A percentile compares a stretch with the other conserved stretches of the same genome.
These are phyloP conservation scores for Cololabis saira DNA, from an alignment of 2,113 vertebrate genomes.

Conservation along the genomic window DNA sequence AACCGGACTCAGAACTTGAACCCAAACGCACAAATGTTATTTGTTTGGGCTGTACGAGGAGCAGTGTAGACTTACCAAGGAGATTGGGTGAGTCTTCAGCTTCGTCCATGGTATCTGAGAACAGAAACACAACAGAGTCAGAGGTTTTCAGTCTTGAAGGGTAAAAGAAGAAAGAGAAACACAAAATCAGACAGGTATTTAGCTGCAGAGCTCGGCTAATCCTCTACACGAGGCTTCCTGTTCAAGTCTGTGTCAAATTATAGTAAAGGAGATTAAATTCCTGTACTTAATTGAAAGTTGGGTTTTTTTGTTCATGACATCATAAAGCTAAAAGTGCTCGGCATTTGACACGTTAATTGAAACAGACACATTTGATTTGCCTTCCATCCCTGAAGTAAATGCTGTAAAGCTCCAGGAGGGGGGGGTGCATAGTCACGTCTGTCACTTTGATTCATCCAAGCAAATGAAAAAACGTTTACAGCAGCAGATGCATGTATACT, in stretches of 20 bases:
- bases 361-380: conserved; percentile 26
- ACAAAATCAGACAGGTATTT: conserved; percentile 23
- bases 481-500: no score
- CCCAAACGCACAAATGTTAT: no score
- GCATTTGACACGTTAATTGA: conserved; percentile 22
- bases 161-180: conserved; percentile 1
- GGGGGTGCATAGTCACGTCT: conserved; percentile 1
- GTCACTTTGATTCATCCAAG: neutral
- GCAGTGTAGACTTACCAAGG: conserved; percentile 84
- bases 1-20: no score
- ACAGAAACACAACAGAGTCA: conserved; percentile 3
- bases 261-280: conserved; percentile 16
- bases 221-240: conserved; percentile 12
- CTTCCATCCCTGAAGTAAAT: neutral
- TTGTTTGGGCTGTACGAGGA: neutral
- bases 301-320: neutral
- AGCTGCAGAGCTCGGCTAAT: conserved; percentile 29
- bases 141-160: neutral
- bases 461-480: neutral
- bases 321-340: conserved; percentile 20
- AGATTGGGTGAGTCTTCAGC: conserved; percentile 96
- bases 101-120: conserved; percentile 98
- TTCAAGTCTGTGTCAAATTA: conserved; percentile 38
- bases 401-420: neutral
- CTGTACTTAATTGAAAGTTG: neutral